Percentiles rank a stretch among this genome's conserved stretches.
phyloP scores from a whole-genome alignment of 2,888 invertebrate species.

The Abscondita cerata region DNA sequence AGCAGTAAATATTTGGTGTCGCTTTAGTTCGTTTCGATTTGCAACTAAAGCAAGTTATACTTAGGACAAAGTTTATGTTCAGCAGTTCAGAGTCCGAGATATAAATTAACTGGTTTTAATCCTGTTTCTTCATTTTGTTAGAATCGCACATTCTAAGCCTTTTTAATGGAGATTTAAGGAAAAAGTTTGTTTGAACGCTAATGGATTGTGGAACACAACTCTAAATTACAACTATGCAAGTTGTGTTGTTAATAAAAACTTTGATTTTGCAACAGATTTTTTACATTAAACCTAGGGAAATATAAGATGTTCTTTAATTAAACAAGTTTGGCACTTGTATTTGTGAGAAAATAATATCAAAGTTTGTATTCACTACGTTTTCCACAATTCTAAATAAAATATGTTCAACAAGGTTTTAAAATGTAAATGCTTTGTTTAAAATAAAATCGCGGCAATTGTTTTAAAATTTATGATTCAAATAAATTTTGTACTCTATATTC shows the following conservation, averaged over 20 bases:
- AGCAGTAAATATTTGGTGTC: conserved; percentile 33
- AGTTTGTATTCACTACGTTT: too few relatives aligned
- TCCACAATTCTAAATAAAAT: too few relatives aligned
- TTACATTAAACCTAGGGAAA: too few relatives aligned
- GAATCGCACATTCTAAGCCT: conserved; percentile 31
- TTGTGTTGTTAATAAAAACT: conserved; percentile 5
- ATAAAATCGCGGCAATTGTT: too few relatives aligned
- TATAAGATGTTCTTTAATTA: too few relatives aligned
- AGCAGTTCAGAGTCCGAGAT: conserved; percentile 34
- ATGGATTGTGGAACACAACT: conserved; percentile 14
- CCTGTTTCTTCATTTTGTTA: conserved; percentile 34
- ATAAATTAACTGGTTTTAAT: conserved; percentile 34
- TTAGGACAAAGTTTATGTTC: conserved; percentile 33
- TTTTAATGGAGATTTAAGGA: conserved; percentile 31
- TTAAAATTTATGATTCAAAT: too few relatives aligned
- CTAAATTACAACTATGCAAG: conserved; percentile 8
- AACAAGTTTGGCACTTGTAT: too few relatives aligned
- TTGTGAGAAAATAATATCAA: too few relatives aligned
- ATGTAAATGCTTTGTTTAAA: too few relatives aligned
- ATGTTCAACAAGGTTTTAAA: too few relatives aligned
- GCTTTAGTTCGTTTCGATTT: conserved; percentile 34
- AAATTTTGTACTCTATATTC: too few relatives aligned
- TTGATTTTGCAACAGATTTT: too few relatives aligned
- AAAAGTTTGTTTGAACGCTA: conserved; percentile 23
- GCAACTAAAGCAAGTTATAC: conserved; percentile 36